phyloP scores from a whole-genome alignment of 2,113 vertebrate species.

The Cercopithecus mona region DNA sequence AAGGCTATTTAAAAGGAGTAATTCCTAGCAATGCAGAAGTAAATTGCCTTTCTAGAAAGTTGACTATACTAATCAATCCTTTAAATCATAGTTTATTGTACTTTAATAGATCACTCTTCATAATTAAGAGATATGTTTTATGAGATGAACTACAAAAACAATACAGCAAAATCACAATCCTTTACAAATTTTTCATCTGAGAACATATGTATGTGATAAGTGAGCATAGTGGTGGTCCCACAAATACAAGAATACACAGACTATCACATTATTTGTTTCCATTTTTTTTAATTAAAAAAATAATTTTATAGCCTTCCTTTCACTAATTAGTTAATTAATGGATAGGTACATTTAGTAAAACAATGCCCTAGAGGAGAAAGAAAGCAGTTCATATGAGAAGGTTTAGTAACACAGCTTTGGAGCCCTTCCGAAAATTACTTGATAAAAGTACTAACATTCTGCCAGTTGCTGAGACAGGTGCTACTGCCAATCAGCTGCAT shows the following conservation, averaged over 20 bases:
- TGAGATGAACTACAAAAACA: not conserved
- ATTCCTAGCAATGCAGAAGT: constrained; percentile 20
- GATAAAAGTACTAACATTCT: constrained; percentile 72
- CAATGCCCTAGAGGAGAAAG: not conserved
- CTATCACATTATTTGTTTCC: not conserved
- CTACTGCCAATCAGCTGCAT: constrained; percentile 91
- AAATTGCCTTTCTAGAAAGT: constrained; percentile 33
- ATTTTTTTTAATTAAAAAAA: constrained; percentile 27
- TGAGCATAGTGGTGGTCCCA: not conserved
- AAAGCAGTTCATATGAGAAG: constrained; percentile 64
- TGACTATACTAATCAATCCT: not conserved
- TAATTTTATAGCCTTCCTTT: constrained; percentile 31
- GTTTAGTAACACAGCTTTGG: constrained; percentile 80
- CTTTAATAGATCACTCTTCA: constrained; percentile 1
- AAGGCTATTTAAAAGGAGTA: not conserved
- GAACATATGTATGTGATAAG: not conserved
- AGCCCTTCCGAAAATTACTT: constrained; percentile 84
- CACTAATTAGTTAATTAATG: constrained; percentile 10
- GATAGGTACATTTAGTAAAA: constrained; percentile 29
- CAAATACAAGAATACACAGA: not conserved
- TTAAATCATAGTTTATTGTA: not conserved
- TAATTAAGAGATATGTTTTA: not conserved
- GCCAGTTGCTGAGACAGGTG: constrained; percentile 91
- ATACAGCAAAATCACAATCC: not conserved
- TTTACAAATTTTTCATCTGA: not conserved